Base-by-base conservation (phyloP, 92 coral and sea anemone species). In the Scolanthus callimorphus region DNA sequence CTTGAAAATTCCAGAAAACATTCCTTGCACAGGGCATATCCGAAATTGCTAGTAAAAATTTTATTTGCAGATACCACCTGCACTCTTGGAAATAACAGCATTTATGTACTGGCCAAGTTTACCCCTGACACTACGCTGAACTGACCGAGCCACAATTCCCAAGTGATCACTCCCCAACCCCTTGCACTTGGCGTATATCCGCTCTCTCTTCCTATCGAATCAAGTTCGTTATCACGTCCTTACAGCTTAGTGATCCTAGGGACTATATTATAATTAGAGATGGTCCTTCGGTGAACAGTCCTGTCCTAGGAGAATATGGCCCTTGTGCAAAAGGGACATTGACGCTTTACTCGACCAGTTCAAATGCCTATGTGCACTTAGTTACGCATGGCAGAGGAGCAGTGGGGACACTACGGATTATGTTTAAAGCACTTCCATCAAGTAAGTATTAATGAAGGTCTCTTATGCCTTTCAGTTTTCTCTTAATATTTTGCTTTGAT, bases 281-380 rank as follows among this genome's bases (percentile, higher is more conserved):
- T 31, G 87, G 81, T 17, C 49, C 29, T 0, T 15, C 11, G 12
- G 17, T 41, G 17, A 6, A 0, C 1, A 67, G 65, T 49, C 54
- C 87, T 1, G 20, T 25, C 51, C 63, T 80, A 24, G 87, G 81
- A 3, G 59, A 67, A 17, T 80, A 67, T 37, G 87, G 87, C 0
- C 87, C 87, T 0, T 80, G 87, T 39, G 70, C 87, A 0, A 74
- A 41, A 0, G 87, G 87, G 3, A 38, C 57, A 2, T 25, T 80
- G 22, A 62, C 67, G 6, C 19, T 74, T 25, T 67, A 73, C 55
- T 73, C 81, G 0, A 80, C 76, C 20, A 57, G 55, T 3, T 38
- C 26, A 1, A 56, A 63, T 10, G 74, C 65, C 46, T 55, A 57
- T 21, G 30, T 80, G 10, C 59, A 31, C 24, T 61, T 63, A 11